A percentile compares a stretch with the other conserved stretches of the same genome.
Conservation (phyloP, 2,888 invertebrate species). For the Leptinotarsa haldemani region DNA sequence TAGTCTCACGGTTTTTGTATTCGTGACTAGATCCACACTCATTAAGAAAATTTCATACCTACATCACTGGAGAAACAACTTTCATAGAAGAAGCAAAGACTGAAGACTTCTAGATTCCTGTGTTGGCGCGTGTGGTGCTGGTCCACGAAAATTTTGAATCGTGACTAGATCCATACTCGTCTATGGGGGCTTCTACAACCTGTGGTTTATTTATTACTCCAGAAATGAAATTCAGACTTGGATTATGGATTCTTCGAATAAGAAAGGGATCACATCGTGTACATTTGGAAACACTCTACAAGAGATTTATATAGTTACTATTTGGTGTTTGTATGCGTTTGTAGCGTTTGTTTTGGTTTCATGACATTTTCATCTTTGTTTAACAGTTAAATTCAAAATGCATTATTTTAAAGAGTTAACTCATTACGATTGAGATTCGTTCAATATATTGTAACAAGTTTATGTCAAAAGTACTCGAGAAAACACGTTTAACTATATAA, state of each 20-base stretch:
- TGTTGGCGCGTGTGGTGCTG: conserved; percentile 84
- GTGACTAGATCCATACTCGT: conserved; percentile 94
- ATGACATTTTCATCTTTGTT: too few relatives aligned
- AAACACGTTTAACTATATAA: too few relatives aligned
- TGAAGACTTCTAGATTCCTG: conserved; percentile 65
- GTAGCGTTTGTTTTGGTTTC: too few relatives aligned
- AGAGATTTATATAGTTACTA: too few relatives aligned
- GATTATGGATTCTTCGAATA: not conserved
- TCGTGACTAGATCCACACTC: conserved; percentile 93
- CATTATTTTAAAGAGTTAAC: too few relatives aligned
- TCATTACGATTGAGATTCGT: not conserved
- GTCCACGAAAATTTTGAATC: conserved; percentile 72
- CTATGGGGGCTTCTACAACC: conserved; percentile 71
- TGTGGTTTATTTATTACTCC: conserved; percentile 7
- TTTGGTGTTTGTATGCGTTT: too few relatives aligned
- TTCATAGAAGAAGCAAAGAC: conserved; percentile 22
- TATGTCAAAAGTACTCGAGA: too few relatives aligned
- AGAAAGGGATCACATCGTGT: too few relatives aligned
- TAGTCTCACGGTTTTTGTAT: conserved; percentile 71
- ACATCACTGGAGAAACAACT: conserved; percentile 21
- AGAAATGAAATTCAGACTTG: not conserved
- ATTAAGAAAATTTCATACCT: conserved; percentile 71
- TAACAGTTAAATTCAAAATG: too few relatives aligned
- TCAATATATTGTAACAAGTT: too few relatives aligned
- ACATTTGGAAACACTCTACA: too few relatives aligned